Base-by-base conservation (phyloP, 2,888 invertebrate genomes). In the Latrodectus elegans region DNA sequence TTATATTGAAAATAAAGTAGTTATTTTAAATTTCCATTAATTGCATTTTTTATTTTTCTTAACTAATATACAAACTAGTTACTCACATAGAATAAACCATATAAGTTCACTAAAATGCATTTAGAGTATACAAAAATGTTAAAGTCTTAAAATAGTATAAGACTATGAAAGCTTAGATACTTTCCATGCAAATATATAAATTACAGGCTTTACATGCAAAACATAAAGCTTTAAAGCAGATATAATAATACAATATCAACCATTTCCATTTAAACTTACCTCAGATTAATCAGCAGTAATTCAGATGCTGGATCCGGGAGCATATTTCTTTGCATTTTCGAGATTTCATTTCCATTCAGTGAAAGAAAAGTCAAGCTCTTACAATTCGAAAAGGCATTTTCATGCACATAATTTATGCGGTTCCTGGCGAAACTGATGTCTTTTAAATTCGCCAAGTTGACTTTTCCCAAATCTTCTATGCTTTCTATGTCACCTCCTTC, bases 361-460 rank as follows among this genome's bases (percentile, higher is more conserved):
- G n/a, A 17, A n/a, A 88, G 15, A n/a, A 53, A 11, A 6, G 9
- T 53, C 4, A 88, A 1, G 11, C 75, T 53, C 6, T 70, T 83
- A 64, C 83, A 83, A 10, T 52, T 79, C 0, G 78, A 68, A 75
- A 88, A 88, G 8, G 88, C 88, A 49, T 64, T n/a, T 11, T 73
- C 70, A 49, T 74, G 53, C 6, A 88, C 38, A 15, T 52, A 75
- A 14, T 74, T 68, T 14, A 88, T 83, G 11, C 38, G 51, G 38
- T 83, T 88, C 3, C 51, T 70, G 14, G 26, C n/a, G 38, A 88
- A 83, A 8, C 11, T 15, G 6, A 88, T 77, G 52, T 65, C 49
- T 60, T 53, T 70, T 15, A 88, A 52, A 15, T 22, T 51, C 1
- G 67, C 15, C 22, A 64, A 60, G 12, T 74, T 74, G 22, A 88